Percentiles rank a stretch among this genome's conserved stretches.
Conservation (phyloP, 2,888 invertebrate genomes). For the Leptopterna dolabrata region DNA sequence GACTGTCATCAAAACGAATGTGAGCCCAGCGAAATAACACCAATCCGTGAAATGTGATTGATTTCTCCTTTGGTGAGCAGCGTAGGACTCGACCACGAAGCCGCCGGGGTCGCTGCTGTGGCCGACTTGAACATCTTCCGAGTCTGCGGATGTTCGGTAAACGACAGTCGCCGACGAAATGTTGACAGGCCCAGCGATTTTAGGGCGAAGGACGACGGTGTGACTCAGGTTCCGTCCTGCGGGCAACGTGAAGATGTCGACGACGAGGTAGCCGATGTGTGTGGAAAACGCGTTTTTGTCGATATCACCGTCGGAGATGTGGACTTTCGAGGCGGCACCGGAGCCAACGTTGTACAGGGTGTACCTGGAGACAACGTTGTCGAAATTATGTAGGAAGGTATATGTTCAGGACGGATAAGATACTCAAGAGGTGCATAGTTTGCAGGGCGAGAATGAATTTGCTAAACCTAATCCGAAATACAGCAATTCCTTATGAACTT, state of each 20-base stretch:
- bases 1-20: neutral
- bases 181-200: neutral
- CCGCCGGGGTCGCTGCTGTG: neutral
- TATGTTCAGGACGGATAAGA: too few relatives aligned
- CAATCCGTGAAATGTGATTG: neutral
- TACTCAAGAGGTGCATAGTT: too few relatives aligned
- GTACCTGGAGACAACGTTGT: neutral
- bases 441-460: too few relatives aligned
- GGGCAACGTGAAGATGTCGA: neutral
- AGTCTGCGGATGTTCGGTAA: neutral
- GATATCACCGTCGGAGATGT: neutral
- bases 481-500: too few relatives aligned
- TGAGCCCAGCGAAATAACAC: neutral
- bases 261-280: neutral
- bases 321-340: neutral
- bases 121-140: neutral
- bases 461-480: too few relatives aligned
- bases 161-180: neutral
- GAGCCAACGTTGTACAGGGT: slow-evolving; percentile 6
- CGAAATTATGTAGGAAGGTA: too few relatives aligned
- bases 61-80: neutral
- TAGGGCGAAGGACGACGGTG: neutral
- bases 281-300: neutral
- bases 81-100: neutral
- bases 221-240: neutral